phyloP scores from a whole-genome alignment of 2,797 vertebrate genomes.

The Brachyrhaphis roseni region DNA sequence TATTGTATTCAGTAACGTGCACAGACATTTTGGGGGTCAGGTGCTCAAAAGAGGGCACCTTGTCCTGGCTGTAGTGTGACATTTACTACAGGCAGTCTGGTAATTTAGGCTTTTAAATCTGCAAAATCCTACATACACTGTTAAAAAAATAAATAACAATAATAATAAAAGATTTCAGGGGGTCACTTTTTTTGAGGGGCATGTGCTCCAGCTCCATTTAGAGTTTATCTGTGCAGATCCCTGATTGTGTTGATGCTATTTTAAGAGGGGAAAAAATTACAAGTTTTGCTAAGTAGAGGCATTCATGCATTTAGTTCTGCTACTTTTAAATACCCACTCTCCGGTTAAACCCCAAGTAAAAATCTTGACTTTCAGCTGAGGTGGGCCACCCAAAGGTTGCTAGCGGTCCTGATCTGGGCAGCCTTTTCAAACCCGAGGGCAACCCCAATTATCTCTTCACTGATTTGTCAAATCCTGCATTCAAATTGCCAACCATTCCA shows the following conservation, averaged over 20 bases:
- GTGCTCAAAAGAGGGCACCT: no score
- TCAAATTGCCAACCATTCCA: slow-evolving; percentile 12
- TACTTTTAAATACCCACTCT: neutral
- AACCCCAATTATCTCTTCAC: neutral
- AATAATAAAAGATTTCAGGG: no score
- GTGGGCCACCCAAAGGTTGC: neutral
- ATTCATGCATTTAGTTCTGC: neutral
- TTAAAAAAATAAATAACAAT: no score
- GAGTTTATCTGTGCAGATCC: no score
- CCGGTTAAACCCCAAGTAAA: neutral
- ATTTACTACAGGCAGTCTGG: no score
- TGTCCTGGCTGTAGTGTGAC: no score
- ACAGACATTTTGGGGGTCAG: no score
- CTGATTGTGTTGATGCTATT: no score
- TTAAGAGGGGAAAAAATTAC: neutral
- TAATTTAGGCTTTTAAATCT: no score
- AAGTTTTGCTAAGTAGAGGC: neutral
- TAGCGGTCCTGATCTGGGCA: neutral
- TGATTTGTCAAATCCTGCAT: slow-evolving; percentile 10
- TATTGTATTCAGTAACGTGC: neutral
- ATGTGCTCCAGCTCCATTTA: no score
- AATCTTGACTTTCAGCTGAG: neutral
- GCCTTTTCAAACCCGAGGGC: neutral
- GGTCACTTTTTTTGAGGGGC: no score
- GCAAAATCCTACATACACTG: no score